Percentiles rank a stretch among this genome's conserved stretches.
These are phyloP conservation scores for Caenorhabditis sp. DNA, from an alignment of 2,888 invertebrate species.

Conservation along the genomic window DNA sequence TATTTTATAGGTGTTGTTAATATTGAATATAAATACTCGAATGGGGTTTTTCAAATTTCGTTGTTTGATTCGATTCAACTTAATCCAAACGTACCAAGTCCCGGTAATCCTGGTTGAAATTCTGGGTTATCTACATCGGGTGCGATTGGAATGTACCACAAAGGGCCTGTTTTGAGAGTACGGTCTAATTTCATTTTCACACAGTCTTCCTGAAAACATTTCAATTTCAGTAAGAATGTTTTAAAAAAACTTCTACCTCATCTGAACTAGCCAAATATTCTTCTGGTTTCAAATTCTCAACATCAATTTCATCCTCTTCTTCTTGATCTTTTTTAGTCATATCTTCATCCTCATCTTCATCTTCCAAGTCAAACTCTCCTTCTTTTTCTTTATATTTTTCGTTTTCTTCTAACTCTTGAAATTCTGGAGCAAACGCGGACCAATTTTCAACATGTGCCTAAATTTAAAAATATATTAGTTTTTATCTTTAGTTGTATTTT, in stretches of 20 bases:
- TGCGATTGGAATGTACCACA: conserved; percentile 73
- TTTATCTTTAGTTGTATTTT: too few species aligned
- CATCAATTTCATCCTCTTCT: conserved; percentile 81
- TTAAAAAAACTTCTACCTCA: conserved; percentile 24
- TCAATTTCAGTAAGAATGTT: too few species aligned
- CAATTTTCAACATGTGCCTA: conserved; percentile 83
- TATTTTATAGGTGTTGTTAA: too few species aligned
- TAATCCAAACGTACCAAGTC: background rate
- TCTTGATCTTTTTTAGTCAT: conserved; percentile 44
- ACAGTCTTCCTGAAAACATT: conserved; percentile 23
- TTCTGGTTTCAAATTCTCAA: conserved; percentile 62
- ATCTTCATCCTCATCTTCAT: conserved; percentile 80
- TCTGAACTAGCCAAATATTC: conserved; percentile 63
- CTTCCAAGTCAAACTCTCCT: conserved; percentile 95
- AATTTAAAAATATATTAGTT: too few species aligned
- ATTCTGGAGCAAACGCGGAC: conserved; percentile 99
- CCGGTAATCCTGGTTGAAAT: conserved; percentile 9
- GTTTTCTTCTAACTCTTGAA: conserved; percentile 98
- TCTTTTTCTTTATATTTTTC: conserved; percentile 96
- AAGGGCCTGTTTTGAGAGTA: conserved; percentile 52
- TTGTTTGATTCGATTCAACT: too few species aligned
- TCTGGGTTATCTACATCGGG: conserved; percentile 72
- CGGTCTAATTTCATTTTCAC: conserved; percentile 16
- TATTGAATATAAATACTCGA: too few species aligned
- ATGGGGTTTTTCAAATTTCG: too few species aligned